These are phyloP conservation scores for Tokudaia tokunoshimensis DNA, from an alignment of 2,797 vertebrate genomes.

Conservation along the genomic window DNA sequence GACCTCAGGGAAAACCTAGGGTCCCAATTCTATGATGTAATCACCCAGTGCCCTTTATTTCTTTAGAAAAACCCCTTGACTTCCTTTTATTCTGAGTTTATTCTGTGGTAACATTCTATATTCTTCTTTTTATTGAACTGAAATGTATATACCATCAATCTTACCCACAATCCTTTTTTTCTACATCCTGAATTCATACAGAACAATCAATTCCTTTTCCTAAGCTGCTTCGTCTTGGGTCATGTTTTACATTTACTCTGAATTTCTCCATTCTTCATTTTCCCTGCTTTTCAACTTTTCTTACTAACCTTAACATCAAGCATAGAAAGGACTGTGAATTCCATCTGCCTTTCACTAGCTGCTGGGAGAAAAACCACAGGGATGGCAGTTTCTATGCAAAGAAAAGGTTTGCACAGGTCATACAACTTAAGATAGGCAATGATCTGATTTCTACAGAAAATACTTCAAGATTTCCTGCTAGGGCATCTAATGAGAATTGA, in stretches of 20 bases:
- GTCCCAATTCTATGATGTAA: background rate
- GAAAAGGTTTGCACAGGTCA: constrained; percentile 53
- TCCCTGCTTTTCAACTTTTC: background rate
- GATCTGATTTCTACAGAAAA: constrained; percentile 68
- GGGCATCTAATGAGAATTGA: background rate
- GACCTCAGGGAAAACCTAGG: background rate
- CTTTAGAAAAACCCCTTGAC: background rate
- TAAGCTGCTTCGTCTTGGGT: background rate
- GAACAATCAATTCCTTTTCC: background rate
- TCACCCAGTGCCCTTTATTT: background rate
- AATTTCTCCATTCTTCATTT: constrained; percentile 41
- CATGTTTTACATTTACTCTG: constrained; percentile 38
- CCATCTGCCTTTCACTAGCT: background rate
- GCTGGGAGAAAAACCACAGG: background rate
- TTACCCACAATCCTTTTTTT: background rate
- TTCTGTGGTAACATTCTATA: background rate
- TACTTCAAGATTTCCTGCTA: constrained; percentile 20
- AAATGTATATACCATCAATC: background rate
- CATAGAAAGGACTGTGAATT: background rate
- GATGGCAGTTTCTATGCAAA: constrained; percentile 42
- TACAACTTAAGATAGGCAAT: constrained; percentile 41
- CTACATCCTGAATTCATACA: background rate
- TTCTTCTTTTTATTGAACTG: background rate
- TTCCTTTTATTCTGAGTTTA: background rate
- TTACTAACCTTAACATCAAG: background rate